Percentiles rank a stretch among this genome's conserved stretches.
phyloP scores from a whole-genome alignment of 2,113 vertebrate species.

The Thomomys bottae region DNA sequence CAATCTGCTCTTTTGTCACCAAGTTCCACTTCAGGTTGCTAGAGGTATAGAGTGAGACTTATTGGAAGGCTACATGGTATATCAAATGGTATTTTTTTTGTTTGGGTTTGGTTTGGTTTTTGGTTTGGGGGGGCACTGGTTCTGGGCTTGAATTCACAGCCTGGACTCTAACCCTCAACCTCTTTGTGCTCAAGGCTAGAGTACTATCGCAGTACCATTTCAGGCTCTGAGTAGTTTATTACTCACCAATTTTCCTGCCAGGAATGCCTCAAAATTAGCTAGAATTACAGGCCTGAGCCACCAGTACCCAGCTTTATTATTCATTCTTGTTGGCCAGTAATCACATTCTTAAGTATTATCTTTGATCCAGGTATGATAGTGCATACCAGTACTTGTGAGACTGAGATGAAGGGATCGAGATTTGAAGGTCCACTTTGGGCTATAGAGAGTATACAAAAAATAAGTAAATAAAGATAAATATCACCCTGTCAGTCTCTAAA shows the following conservation, averaged over 20 bases:
- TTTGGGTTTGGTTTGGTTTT: neutral
- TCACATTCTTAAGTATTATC: neutral
- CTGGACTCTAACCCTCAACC: no score
- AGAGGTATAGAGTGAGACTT: neutral
- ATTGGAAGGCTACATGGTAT: constrained; percentile 14
- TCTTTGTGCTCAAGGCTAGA: no score
- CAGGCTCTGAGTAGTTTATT: no score
- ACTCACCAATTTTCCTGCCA: no score
- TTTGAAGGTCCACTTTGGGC: neutral
- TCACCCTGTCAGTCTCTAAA: neutral
- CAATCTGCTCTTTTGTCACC: neutral
- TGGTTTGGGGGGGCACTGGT: no score
- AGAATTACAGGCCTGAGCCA: no score
- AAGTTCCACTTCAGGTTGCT: neutral
- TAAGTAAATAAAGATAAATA: neutral
- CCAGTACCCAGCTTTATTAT: neutral
- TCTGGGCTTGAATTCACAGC: no score
- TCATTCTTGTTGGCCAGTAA: constrained; percentile 7
- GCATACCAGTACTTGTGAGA: neutral
- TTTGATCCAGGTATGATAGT: neutral
- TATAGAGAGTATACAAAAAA: neutral
- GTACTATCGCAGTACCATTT: no score
- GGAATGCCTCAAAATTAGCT: no score
- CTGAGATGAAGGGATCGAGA: neutral
- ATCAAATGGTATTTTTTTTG: neutral